phyloP scores from a whole-genome alignment of 2,113 vertebrate genomes.

The Eulemur macaco region DNA sequence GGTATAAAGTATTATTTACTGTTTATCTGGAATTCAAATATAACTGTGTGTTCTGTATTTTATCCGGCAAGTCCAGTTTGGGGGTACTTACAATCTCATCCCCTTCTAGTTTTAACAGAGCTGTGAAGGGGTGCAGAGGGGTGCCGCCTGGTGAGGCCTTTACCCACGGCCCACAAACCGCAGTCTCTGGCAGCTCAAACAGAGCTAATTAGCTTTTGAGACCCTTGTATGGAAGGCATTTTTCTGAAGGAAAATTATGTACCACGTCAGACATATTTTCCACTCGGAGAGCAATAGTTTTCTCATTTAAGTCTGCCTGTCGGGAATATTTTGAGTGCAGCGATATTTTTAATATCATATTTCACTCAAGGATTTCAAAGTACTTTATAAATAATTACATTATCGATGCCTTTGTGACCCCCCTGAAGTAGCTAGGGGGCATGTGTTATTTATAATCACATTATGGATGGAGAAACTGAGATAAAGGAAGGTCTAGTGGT shows the following conservation, averaged over 20 bases:
- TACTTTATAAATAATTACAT: slow-evolving; percentile 64
- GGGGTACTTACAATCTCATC: not conserved
- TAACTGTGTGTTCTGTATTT: not conserved
- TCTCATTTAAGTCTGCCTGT: slow-evolving; percentile 58
- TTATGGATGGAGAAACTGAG: slow-evolving; percentile 53
- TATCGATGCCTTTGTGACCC: slow-evolving; percentile 57
- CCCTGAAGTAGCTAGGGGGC: not conserved
- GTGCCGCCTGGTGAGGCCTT: rapidly evolving
- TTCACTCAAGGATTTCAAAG: slow-evolving; percentile 67
- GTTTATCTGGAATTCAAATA: not conserved
- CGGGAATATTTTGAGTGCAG: slow-evolving; percentile 13
- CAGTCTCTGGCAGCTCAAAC: not conserved
- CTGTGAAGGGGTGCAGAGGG: not conserved
- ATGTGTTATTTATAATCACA: slow-evolving; percentile 65
- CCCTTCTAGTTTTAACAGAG: not conserved
- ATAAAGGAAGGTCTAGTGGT: slow-evolving; percentile 29
- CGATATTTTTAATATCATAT: slow-evolving; percentile 67
- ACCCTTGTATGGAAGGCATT: not conserved
- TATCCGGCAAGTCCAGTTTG: not conserved
- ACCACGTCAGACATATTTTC: slow-evolving; percentile 23
- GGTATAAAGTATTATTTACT: not conserved
- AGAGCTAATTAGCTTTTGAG: slow-evolving; percentile 42
- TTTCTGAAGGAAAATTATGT: slow-evolving; percentile 43
- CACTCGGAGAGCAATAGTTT: slow-evolving; percentile 41
- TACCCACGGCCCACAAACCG: no score